Evolutionary conservation across 2,888 invertebrate species (phyloP), one percentile per base, ranked within the genome.

Genomic region (Hedychridium roseum): DNA sequence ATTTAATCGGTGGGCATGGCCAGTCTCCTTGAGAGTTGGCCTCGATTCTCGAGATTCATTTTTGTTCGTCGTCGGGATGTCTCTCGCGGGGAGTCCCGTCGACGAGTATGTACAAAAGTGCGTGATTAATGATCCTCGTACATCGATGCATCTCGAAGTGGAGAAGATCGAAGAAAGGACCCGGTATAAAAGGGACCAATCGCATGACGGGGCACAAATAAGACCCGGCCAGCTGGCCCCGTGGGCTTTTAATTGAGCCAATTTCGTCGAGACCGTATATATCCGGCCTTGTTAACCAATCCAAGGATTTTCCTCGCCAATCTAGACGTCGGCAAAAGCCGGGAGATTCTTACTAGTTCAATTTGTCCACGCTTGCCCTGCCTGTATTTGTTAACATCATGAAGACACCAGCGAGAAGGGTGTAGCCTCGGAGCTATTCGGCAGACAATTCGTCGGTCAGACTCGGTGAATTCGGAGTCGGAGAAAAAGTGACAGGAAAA

Each of bases 281-380:
- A 12, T 32, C 57, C 56, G 49, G 58, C 53, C 69, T 72, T 58
- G 70, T 69, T 74, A 73, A 71, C 64, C 63, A 70, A 71, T 74
- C 61, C 64, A 66, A 45, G 59, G 57, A 75, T 76, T 75, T 70
- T 73, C 70, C 58, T 70, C 70, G 76, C 64, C 60, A 71, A 71
- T 71, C 60, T 65, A 58, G 57, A 50, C n/a, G n/a, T n/a, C n/a
- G n/a, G n/a, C n/a, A n/a, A n/a, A n/a, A n/a, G n/a, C n/a, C n/a
- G n/a, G n/a, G n/a, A n/a, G n/a, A n/a, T n/a, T n/a, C n/a, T n/a
- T n/a, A n/a, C n/a, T n/a, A n/a, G n/a, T n/a, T n/a, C n/a, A n/a
- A n/a, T n/a, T n/a, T n/a, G n/a, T n/a, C n/a, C n/a, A n/a, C n/a
- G n/a, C n/a, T n/a, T n/a, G n/a, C n/a, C n/a, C n/a, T n/a, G n/a